A percentile compares a stretch with the other conserved stretches of the same genome.
phyloP scores from a whole-genome alignment of 2,797 vertebrate species.

The Holocentrus rufus region DNA sequence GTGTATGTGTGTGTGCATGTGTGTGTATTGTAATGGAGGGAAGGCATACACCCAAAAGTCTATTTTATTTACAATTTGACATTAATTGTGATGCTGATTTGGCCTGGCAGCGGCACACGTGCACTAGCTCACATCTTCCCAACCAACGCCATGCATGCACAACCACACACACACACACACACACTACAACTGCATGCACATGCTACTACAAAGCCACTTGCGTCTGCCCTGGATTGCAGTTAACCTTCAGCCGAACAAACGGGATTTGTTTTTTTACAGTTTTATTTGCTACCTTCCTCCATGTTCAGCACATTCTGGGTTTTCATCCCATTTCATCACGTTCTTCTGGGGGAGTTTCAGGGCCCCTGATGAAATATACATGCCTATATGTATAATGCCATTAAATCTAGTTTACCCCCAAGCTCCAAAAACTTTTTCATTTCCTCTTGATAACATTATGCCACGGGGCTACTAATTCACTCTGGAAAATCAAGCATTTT shows the following conservation, averaged over 20 bases:
- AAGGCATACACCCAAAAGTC: slow-evolving; percentile 39
- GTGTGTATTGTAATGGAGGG: slow-evolving; percentile 17
- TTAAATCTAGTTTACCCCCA: slow-evolving; percentile 6
- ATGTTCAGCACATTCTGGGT: slow-evolving; percentile 18
- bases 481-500: slow-evolving; percentile 8
- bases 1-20: slow-evolving; percentile 14
- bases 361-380: slow-evolving; percentile 28
- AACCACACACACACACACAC: slow-evolving; percentile 11
- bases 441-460: slow-evolving; percentile 1
- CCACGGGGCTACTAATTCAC: slow-evolving; percentile 22
- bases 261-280: slow-evolving; percentile 13
- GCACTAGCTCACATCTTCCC: background rate
- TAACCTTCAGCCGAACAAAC: slow-evolving; percentile 54
- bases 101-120: slow-evolving; percentile 42
- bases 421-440: slow-evolving; percentile 12
- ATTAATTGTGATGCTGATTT: slow-evolving; percentile 67
- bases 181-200: slow-evolving; percentile 27
- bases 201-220: slow-evolving; percentile 30
- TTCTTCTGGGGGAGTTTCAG: slow-evolving; percentile 2
- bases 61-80: slow-evolving; percentile 54
- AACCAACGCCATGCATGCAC: background rate
- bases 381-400: background rate
- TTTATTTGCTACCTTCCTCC: slow-evolving; percentile 14
- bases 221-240: slow-evolving; percentile 41
- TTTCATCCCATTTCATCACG: slow-evolving; percentile 1